Evolutionary conservation across 1,140 invertebrate genomes (phyloP).

Genomic region (Dysdera silvatica): DNA sequence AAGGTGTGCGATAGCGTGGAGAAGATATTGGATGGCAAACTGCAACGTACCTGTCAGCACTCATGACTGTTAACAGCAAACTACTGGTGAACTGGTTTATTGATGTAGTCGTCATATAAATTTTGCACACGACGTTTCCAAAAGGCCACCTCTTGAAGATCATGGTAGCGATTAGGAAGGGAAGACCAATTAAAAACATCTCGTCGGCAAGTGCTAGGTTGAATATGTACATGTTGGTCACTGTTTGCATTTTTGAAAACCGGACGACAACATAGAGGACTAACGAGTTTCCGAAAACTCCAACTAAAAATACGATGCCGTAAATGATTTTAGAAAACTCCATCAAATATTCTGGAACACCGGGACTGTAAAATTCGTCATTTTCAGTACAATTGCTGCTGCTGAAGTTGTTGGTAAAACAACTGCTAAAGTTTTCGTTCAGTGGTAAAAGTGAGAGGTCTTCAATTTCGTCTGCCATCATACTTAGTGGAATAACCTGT

Average conservation of each 20-base stretch:
- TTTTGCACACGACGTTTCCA: conserved; percentile 82
- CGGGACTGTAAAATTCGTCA: no score
- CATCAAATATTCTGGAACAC: no score
- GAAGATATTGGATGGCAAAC: conserved; percentile 91
- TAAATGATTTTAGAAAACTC: conserved; percentile 39
- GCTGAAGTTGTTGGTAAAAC: no score
- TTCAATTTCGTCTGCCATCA: no score
- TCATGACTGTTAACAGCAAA: conserved; percentile 90
- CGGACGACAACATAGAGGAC: conserved; percentile 91
- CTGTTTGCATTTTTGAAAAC: conserved; percentile 94
- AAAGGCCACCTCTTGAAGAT: conserved; percentile 78
- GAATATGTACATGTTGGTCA: conserved; percentile 94
- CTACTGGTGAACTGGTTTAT: conserved; percentile 94
- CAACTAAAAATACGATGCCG: conserved; percentile 71
- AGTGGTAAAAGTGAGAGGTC: no score
- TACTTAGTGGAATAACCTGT: no score
- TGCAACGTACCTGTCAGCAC: conserved; percentile 87
- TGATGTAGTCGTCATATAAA: conserved; percentile 84
- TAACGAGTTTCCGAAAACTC: conserved; percentile 81
- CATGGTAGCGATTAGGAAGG: conserved; percentile 82
- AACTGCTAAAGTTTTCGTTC: no score
- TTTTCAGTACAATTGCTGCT: no score
- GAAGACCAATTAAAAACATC: conserved; percentile 85
- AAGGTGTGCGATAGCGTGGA: conserved; percentile 70
- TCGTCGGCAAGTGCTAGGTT: conserved; percentile 94